Percentiles rank a stretch among this genome's conserved stretches.
Evolutionary conservation across 2,113 vertebrate species (phyloP).

Genomic region (Fulmarus glacialis): DNA sequence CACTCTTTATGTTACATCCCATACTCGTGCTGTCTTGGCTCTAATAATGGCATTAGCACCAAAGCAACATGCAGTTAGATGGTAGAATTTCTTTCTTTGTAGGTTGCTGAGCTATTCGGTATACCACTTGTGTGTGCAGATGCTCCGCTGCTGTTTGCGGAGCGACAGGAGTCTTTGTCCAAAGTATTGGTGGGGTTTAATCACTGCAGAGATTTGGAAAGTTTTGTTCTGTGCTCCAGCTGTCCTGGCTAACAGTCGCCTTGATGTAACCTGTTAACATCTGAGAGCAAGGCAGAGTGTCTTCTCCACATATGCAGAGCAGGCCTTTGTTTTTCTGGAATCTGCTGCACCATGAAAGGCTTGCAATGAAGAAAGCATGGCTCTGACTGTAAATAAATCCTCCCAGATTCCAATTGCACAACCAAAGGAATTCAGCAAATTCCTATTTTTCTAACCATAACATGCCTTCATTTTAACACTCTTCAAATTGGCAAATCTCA

Average conservation of each 20-base stretch:
- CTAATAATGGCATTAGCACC: background rate
- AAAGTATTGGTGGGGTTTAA: background rate
- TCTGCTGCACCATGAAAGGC: background rate
- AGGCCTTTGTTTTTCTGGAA: background rate
- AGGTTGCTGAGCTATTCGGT: background rate
- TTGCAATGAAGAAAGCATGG: background rate
- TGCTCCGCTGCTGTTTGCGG: background rate
- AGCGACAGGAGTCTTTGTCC: background rate
- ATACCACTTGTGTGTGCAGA: background rate
- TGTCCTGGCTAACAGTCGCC: background rate
- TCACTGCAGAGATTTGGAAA: background rate
- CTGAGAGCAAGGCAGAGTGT: background rate
- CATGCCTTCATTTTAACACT: background rate
- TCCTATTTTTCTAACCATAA: background rate
- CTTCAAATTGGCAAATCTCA: background rate
- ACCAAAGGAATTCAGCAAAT: background rate
- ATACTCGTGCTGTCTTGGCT: background rate
- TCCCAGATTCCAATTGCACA: background rate
- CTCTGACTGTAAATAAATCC: conserved; percentile 10
- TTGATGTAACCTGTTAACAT: background rate
- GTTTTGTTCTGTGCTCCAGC: background rate
- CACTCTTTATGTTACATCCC: rapidly evolving
- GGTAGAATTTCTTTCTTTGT: background rate
- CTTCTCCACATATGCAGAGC: background rate
- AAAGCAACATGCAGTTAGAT: background rate